Evolutionary conservation across 2,113 vertebrate species (phyloP).

Genomic region (Erythrocercus mccallii): DNA sequence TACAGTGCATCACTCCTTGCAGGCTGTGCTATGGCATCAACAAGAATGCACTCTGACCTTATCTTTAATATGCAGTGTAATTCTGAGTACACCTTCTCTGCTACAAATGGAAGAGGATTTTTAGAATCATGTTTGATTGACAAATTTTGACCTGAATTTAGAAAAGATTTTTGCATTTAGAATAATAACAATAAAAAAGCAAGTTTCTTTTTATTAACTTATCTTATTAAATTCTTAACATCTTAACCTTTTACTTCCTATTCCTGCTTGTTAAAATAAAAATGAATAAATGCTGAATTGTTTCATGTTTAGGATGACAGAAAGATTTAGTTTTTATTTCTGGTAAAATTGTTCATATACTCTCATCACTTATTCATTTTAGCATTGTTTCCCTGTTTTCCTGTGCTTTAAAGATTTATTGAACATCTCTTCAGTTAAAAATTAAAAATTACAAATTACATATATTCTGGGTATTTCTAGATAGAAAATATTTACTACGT

Average conservation of each 20-base stretch:
- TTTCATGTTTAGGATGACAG: not conserved
- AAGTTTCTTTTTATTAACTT: not conserved
- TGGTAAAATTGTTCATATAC: not conserved
- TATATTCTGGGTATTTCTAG: not conserved
- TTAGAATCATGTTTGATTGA: not conserved
- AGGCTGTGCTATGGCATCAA: not conserved
- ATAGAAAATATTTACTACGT: not conserved
- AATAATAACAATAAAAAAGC: not conserved
- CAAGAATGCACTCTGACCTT: not conserved
- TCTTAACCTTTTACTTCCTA: not conserved
- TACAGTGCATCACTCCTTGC: not conserved
- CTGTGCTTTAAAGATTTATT: not conserved
- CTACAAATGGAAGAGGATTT: not conserved
- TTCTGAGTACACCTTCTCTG: not conserved
- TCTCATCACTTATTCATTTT: not conserved
- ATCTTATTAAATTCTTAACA: not conserved
- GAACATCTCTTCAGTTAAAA: not conserved
- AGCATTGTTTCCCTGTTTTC: not conserved
- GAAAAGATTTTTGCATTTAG: not conserved
- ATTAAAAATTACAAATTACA: not conserved
- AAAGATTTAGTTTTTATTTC: not conserved
- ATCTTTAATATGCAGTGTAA: not conserved
- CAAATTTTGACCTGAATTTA: not conserved
- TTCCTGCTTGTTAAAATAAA: not conserved
- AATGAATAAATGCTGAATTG: not conserved